These are phyloP conservation scores for Lates japonicus DNA, from an alignment of 2,797 vertebrate species.

Conservation along the genomic window DNA sequence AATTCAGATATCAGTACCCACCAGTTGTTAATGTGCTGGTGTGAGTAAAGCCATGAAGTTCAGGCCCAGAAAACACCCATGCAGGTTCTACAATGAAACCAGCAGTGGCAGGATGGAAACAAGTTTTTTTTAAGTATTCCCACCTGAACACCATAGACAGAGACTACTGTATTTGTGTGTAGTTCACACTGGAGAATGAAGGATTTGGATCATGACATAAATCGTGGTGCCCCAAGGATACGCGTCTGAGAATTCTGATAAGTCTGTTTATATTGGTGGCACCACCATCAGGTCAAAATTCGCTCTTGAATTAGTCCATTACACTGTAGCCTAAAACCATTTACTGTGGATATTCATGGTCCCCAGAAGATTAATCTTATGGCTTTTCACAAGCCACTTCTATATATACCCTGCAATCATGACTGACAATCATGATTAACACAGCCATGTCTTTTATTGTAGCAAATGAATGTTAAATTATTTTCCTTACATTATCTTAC, in stretches of 20 bases:
- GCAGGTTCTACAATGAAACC: neutral
- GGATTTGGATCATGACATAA: neutral
- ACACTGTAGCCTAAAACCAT: no score
- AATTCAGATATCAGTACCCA: neutral
- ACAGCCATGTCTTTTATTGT: neutral
- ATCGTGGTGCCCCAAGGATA: neutral
- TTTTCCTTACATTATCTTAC: neutral
- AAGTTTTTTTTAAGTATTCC: slow-evolving; percentile 2
- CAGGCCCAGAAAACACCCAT: neutral
- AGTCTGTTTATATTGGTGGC: no score
- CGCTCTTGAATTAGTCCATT: no score
- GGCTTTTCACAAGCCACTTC: no score
- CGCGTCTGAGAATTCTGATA: no score
- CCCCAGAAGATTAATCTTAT: no score
- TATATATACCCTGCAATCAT: no score
- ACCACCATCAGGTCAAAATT: no score
- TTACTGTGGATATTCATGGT: no score
- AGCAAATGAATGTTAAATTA: neutral
- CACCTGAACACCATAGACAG: slow-evolving; percentile 8
- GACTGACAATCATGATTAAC: no score
- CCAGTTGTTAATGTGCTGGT: neutral
- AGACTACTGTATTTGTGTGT: neutral
- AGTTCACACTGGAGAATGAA: neutral
- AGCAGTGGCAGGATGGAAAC: slow-evolving; percentile 15
- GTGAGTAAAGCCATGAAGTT: neutral